phyloP scores from a whole-genome alignment of 2,113 vertebrate genomes.

The Chunga burmeisteri region DNA sequence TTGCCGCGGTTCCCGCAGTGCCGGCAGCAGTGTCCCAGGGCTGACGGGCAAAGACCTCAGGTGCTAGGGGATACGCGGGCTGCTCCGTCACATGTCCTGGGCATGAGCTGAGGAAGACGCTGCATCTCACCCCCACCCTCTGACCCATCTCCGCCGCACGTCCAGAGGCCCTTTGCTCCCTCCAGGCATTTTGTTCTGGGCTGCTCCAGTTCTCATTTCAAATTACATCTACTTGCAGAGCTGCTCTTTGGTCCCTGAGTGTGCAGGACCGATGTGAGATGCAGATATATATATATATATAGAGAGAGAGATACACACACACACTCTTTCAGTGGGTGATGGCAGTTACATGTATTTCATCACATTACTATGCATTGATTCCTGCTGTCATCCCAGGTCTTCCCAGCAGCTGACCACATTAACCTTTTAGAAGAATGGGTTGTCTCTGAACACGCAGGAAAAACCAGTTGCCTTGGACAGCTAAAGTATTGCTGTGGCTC shows the following conservation, averaged over 20 bases:
- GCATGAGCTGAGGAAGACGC: fast-evolving
- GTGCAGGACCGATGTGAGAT: background rate
- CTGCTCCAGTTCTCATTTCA: background rate
- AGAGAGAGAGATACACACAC: background rate
- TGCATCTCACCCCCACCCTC: fast-evolving
- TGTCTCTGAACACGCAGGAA: background rate
- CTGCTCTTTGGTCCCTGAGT: background rate
- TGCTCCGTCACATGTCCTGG: background rate
- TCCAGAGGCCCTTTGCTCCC: background rate
- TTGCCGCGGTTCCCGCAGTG: fast-evolving
- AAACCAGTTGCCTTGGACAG: background rate
- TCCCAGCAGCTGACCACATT: background rate
- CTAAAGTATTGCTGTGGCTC: background rate
- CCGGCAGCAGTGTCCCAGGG: background rate
- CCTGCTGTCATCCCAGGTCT: background rate
- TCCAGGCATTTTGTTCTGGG: background rate
- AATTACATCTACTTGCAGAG: background rate
- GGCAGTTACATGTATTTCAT: background rate
- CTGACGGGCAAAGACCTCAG: background rate
- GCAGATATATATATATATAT: no score
- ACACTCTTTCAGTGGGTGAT: background rate
- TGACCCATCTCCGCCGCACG: fast-evolving
- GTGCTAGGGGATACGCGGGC: fast-evolving
- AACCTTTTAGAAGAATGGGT: background rate
- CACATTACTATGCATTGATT: background rate